Evolutionary conservation across 2,888 invertebrate genomes (phyloP).

Genomic region (Phragmatobia fuliginosa): DNA sequence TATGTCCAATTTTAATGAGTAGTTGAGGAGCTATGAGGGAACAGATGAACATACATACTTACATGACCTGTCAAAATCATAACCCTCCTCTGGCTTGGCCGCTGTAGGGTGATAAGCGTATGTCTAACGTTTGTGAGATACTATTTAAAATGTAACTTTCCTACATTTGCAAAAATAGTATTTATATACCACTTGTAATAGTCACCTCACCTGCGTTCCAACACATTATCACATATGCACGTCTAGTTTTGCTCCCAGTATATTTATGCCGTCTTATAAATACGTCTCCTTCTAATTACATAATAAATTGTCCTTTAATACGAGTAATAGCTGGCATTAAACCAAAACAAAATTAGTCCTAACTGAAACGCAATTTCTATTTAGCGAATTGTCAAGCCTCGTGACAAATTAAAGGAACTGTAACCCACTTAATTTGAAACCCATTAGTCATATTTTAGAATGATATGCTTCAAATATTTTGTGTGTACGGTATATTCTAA

Average conservation of each 20-base stretch:
- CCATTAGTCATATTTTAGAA: conserved; percentile 39
- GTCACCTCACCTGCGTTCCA: not conserved
- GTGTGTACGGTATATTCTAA: conserved; percentile 58
- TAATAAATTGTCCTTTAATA: conserved; percentile 67
- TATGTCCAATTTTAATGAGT: not conserved
- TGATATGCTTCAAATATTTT: conserved; percentile 52
- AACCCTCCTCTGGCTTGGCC: too few relatives aligned
- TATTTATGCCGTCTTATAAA: conserved; percentile 48
- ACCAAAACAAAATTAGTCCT: conserved; percentile 57
- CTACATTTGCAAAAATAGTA: not conserved
- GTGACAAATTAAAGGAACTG: conserved; percentile 28
- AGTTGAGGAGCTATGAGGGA: too few relatives aligned
- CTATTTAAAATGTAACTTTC: not conserved
- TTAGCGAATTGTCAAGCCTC: conserved; percentile 17
- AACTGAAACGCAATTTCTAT: conserved; percentile 24
- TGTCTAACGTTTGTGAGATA: not conserved
- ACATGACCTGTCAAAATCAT: too few relatives aligned
- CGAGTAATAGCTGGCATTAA: conserved; percentile 66
- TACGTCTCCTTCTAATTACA: conserved; percentile 60
- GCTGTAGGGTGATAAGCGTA: not conserved
- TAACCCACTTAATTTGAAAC: conserved; percentile 17
- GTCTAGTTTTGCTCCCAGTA: conserved; percentile 38
- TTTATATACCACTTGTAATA: not conserved
- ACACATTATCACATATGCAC: conserved; percentile 25
- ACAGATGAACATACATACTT: too few relatives aligned